Evolutionary conservation across 2,113 vertebrate species (phyloP).

Genomic region (Phrynosoma platyrhinos): DNA sequence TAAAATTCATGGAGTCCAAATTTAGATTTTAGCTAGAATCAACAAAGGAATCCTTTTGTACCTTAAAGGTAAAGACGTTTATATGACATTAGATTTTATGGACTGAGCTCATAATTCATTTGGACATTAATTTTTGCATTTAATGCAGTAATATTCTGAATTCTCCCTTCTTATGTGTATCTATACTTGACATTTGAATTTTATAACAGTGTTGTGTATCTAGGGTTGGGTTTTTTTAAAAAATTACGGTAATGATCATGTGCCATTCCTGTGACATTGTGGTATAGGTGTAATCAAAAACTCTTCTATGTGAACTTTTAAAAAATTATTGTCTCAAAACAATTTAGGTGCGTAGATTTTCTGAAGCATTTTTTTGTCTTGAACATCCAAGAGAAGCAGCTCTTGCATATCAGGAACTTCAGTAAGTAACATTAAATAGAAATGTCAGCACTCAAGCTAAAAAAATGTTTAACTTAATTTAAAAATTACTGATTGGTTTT

Average conservation of each 20-base stretch:
- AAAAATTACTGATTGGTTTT: not conserved
- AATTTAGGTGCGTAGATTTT: constrained; percentile 94
- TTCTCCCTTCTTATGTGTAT: not conserved
- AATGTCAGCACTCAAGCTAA: not conserved
- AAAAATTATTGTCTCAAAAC: constrained; percentile 40
- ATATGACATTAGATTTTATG: not conserved
- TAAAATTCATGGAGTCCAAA: not conserved
- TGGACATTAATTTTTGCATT: not conserved
- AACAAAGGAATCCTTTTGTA: not conserved
- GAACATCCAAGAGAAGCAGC: constrained; percentile 97
- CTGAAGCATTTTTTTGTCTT: constrained; percentile 97
- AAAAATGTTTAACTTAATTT: not conserved
- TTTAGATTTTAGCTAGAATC: not conserved
- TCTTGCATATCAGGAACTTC: constrained; percentile 94
- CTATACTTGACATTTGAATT: not conserved
- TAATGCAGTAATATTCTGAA: not conserved
- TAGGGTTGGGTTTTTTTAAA: not conserved
- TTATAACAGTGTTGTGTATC: not conserved
- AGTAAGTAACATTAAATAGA: constrained; percentile 84
- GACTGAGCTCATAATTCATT: not conserved
- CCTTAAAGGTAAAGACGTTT: not conserved
- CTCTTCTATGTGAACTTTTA: not conserved
- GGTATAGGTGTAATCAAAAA: not conserved
- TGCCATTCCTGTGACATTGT: not conserved
- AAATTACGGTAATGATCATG: not conserved